A percentile compares a stretch with the other conserved stretches of the same genome.
These are phyloP conservation scores for Tetragnatha versicolor DNA, from an alignment of 1,140 invertebrate species.

Conservation along the genomic window DNA sequence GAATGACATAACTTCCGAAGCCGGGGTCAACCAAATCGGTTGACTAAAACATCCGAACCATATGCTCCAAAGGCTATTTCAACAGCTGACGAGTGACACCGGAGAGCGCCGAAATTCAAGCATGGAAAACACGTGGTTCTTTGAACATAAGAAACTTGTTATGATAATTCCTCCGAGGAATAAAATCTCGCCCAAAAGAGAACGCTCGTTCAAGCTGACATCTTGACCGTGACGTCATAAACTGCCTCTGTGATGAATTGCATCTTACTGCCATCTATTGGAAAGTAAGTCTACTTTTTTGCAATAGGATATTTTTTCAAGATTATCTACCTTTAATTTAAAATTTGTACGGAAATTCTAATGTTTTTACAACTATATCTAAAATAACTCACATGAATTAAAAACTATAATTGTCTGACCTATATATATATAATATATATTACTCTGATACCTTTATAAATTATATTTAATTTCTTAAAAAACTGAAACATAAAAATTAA, in stretches of 20 bases:
- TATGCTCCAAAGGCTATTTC: neutral
- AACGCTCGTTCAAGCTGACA: conserved; percentile 35
- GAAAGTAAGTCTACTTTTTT: too few species aligned
- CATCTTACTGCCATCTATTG: neutral
- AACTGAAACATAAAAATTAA: too few species aligned
- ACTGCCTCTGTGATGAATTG: neutral
- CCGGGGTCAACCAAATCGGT: neutral
- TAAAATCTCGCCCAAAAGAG: neutral
- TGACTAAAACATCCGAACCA: neutral
- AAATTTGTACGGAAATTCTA: too few species aligned
- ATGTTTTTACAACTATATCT: too few species aligned
- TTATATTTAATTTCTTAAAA: too few species aligned
- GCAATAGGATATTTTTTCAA: too few species aligned
- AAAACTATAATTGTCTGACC: too few species aligned
- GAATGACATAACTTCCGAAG: conserved; percentile 45
- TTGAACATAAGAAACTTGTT: conserved; percentile 41
- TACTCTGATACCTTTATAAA: too few species aligned
- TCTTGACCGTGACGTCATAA: conserved; percentile 39
- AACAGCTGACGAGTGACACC: neutral
- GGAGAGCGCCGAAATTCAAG: neutral
- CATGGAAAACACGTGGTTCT: conserved; percentile 44
- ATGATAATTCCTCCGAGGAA: conserved; percentile 29
- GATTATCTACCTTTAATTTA: too few species aligned
- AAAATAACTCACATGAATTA: too few species aligned
- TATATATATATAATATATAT: too few species aligned